These are phyloP conservation scores for Platyura marginata DNA, from an alignment of 1,140 invertebrate species.

Conservation along the genomic window DNA sequence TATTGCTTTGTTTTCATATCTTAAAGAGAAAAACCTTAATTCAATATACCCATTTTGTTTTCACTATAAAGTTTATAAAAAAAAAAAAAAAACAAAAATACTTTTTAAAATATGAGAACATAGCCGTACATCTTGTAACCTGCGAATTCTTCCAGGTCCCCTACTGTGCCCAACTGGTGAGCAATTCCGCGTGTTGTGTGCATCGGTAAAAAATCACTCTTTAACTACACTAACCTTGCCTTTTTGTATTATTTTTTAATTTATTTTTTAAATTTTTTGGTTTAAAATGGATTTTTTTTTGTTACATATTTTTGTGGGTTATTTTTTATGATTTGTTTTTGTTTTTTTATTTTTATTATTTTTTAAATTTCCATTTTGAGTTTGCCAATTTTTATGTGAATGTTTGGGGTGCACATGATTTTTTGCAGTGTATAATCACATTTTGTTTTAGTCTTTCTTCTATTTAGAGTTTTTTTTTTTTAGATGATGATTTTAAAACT, in stretches of 20 bases:
- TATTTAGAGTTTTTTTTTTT: too few species aligned
- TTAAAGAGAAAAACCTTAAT: neutral
- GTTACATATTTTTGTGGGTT: neutral
- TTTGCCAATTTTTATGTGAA: neutral
- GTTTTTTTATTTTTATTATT: neutral
- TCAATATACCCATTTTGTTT: neutral
- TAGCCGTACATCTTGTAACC: neutral
- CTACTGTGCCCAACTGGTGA: conserved; percentile 76
- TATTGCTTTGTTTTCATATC: conserved; percentile 1
- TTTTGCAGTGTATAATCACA: too few species aligned
- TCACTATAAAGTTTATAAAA: neutral
- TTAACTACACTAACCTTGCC: conserved; percentile 3
- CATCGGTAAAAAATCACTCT: conserved; percentile 47
- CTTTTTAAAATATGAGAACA: neutral
- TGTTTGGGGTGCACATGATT: too few species aligned
- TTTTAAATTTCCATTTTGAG: neutral
- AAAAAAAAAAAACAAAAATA: conserved; percentile 1
- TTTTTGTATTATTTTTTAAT: neutral
- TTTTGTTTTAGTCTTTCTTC: too few species aligned
- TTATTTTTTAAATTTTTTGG: neutral
- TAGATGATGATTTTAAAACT: too few species aligned
- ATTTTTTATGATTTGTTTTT: neutral
- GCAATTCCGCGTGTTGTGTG: conserved; percentile 81
- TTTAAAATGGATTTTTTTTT: neutral
- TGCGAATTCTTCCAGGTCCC: conserved; percentile 44